Evolutionary conservation across 2,113 vertebrate species (phyloP).

Genomic region (Gambusia holbrooki): DNA sequence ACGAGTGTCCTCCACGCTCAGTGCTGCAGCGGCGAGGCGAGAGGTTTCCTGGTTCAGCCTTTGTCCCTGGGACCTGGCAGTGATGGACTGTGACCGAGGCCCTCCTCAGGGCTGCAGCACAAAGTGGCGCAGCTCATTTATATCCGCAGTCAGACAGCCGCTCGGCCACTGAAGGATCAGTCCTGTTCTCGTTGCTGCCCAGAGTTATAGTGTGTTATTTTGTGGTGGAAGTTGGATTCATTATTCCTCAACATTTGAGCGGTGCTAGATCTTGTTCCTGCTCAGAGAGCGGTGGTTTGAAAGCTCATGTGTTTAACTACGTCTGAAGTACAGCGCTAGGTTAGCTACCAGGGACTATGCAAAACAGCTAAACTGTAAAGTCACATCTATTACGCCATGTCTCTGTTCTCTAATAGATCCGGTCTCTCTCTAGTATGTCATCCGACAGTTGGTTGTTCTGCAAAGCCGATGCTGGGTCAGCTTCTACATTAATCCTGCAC

Average conservation of each 20-base stretch:
- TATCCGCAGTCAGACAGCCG: slow-evolving; percentile 31
- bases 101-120: slow-evolving; percentile 42
- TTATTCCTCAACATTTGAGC: slow-evolving; percentile 20
- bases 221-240: slow-evolving; percentile 25
- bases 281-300: slow-evolving; percentile 7
- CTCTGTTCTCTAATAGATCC: slow-evolving; percentile 24
- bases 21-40: slow-evolving; percentile 26
- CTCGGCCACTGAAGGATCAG: slow-evolving; percentile 16
- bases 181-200: slow-evolving; percentile 33
- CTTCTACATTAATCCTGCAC: slow-evolving; percentile 22
- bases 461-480: slow-evolving; percentile 22
- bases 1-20: slow-evolving; percentile 24
- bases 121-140: slow-evolving; percentile 42
- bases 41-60: slow-evolving; percentile 42
- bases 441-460: slow-evolving; percentile 14
- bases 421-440: slow-evolving; percentile 10
- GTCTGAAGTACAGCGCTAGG: not conserved
- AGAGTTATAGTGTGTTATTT: slow-evolving; percentile 49
- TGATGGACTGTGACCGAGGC: slow-evolving; percentile 51
- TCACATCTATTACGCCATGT: not conserved
- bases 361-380: not conserved
- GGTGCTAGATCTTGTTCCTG: slow-evolving; percentile 1
- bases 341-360: slow-evolving; percentile 10
- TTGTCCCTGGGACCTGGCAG: slow-evolving; percentile 45
- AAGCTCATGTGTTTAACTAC: slow-evolving; percentile 3